Evolutionary conservation across 2,797 vertebrate species (phyloP).

Genomic region (Ptychobarbus kaznakovi): DNA sequence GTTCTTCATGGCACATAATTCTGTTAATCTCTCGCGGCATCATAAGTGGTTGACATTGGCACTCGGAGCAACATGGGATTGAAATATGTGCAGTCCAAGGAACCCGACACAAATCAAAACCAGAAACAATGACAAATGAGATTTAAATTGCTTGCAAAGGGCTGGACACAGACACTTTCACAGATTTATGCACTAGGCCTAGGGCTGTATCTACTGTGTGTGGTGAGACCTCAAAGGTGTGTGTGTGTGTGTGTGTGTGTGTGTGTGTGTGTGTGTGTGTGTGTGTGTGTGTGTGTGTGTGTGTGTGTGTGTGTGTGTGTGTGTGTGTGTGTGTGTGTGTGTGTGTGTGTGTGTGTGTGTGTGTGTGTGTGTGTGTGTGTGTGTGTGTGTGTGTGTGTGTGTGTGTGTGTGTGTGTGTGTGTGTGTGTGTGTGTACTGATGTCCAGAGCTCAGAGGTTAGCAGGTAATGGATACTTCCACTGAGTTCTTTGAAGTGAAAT

Average conservation of each 20-base stretch:
- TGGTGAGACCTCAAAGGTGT: slow-evolving; percentile 29
- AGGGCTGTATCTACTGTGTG: slow-evolving; percentile 40
- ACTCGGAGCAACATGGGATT: slow-evolving; percentile 1
- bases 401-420: background rate
- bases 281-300: slow-evolving; percentile 13
- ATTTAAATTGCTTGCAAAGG: slow-evolving; percentile 58
- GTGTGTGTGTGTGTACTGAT: slow-evolving; percentile 14
- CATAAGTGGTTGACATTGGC: slow-evolving; percentile 41
- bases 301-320: slow-evolving; percentile 21
- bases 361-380: slow-evolving; percentile 7
- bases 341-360: slow-evolving; percentile 5
- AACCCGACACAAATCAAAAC: slow-evolving; percentile 41
- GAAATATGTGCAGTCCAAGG: slow-evolving; percentile 23
- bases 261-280: slow-evolving; percentile 24
- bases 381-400: slow-evolving; percentile 5
- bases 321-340: slow-evolving; percentile 3
- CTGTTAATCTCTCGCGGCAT: background rate
- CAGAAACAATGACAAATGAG: slow-evolving; percentile 53
- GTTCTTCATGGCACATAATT: slow-evolving; percentile 26
- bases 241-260: slow-evolving; percentile 12
- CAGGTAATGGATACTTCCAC: slow-evolving; percentile 58
- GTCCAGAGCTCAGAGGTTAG: slow-evolving; percentile 43
- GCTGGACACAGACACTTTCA: slow-evolving; percentile 35
- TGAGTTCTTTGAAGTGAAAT: slow-evolving; percentile 59
- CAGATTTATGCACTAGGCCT: slow-evolving; percentile 54